Conservation (phyloP, 2,797 vertebrate genomes). For the Loriculus beryllinus region DNA sequence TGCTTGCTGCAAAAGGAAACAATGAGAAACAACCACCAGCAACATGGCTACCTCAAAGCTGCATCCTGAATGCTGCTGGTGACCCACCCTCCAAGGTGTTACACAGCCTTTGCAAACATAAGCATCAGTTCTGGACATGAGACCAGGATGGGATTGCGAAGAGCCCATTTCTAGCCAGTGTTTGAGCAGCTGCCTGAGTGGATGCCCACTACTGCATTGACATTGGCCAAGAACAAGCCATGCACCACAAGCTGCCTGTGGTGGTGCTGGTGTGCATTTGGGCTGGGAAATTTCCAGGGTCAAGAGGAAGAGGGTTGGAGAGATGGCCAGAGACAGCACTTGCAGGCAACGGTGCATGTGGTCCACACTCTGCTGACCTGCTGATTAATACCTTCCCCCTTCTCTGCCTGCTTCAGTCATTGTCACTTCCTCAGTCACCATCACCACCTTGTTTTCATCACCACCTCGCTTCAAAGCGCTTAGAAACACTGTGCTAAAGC, state of each 20-base stretch:
- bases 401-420: background rate
- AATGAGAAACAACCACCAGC: background rate
- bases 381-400: background rate
- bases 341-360: fast-evolving
- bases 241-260: background rate
- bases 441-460: background rate
- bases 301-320: background rate
- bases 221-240: background rate
- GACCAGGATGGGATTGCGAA: background rate
- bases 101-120: background rate
- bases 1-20: background rate
- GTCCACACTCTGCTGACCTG: background rate
- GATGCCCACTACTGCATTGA: fast-evolving
- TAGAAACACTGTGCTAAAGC: background rate
- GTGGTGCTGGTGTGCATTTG: fast-evolving
- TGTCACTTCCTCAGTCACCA: background rate
- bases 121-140: fast-evolving
- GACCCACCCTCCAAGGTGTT: fast-evolving
- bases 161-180: background rate
- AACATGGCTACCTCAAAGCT: background rate
- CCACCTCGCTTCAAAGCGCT: background rate
- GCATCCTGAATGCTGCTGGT: background rate
- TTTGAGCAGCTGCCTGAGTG: background rate
- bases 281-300: background rate
- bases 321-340: background rate